These are phyloP conservation scores for Trichacis sp. DNA, from an alignment of 2,888 invertebrate genomes.

Conservation along the genomic window DNA sequence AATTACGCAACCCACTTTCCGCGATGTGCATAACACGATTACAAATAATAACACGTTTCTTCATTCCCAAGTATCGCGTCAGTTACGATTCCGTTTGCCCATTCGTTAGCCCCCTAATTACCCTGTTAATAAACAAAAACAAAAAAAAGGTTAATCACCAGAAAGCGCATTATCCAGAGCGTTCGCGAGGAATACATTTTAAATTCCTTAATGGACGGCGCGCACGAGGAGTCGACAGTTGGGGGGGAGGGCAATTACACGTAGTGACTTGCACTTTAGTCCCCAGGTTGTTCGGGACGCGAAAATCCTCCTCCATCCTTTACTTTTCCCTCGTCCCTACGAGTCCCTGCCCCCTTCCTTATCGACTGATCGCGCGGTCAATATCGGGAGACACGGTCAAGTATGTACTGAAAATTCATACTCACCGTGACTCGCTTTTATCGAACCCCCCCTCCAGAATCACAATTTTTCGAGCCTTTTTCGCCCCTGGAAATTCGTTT, in stretches of 20 bases:
- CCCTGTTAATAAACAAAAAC: too few relatives aligned
- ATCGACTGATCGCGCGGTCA: constrained; percentile 34
- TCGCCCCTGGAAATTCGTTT: constrained; percentile 16
- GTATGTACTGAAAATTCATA: constrained; percentile 18
- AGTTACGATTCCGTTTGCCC: too few relatives aligned
- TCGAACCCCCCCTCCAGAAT: constrained; percentile 18
- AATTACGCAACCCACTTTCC: too few relatives aligned
- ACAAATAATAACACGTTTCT: too few relatives aligned
- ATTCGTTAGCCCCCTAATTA: too few relatives aligned
- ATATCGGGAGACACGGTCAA: constrained; percentile 31
- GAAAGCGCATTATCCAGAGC: constrained; percentile 12
- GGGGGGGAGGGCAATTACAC: constrained; percentile 60
- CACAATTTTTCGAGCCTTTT: constrained; percentile 1
- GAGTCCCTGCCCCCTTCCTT: constrained; percentile 16
- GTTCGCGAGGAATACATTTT: constrained; percentile 8
- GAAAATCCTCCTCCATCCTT: constrained; percentile 44
- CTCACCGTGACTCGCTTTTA: constrained; percentile 33
- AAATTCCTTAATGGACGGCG: not conserved
- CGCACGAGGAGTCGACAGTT: constrained; percentile 6
- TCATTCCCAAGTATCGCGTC: too few relatives aligned
- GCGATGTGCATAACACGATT: too few relatives aligned
- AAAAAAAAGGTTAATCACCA: not conserved
- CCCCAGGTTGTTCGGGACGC: constrained; percentile 50
- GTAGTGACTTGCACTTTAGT: constrained; percentile 65
- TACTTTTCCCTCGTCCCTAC: constrained; percentile 24